Evolutionary conservation across 2,797 vertebrate species (phyloP).

Genomic region (Takifugu rubripes): DNA sequence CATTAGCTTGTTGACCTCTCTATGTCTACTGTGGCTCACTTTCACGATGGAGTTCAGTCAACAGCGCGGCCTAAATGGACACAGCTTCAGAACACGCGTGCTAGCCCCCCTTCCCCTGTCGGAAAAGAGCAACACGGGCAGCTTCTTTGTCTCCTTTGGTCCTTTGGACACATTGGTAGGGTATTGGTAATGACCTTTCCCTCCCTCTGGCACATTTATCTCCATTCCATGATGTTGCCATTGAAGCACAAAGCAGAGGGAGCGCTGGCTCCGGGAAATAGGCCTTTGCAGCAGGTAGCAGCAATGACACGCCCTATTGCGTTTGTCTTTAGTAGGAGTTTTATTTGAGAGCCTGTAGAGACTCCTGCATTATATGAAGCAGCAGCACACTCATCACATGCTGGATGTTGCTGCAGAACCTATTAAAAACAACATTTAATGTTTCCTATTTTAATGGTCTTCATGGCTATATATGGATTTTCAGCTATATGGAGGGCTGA

Average conservation of each 20-base stretch:
- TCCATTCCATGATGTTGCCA: background rate
- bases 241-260: background rate
- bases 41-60: slow-evolving; percentile 29
- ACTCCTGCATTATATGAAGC: background rate
- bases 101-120: background rate
- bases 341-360: background rate
- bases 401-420: background rate
- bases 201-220: slow-evolving; percentile 6
- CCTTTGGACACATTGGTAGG: slow-evolving; percentile 15
- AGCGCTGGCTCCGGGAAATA: background rate
- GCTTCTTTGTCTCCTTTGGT: slow-evolving; percentile 43
- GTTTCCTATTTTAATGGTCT: background rate
- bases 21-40: slow-evolving; percentile 35
- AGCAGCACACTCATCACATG: background rate
- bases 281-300: background rate
- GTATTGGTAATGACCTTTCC: slow-evolving; percentile 11
- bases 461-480: background rate
- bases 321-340: background rate
- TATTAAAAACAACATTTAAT: slow-evolving; percentile 1
- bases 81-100: background rate
- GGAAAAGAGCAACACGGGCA: slow-evolving; percentile 14
- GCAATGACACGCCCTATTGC: background rate
- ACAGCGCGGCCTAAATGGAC: slow-evolving; percentile 30
- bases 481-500: background rate
- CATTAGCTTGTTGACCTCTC: slow-evolving; percentile 11